Evolutionary conservation across 2,888 invertebrate genomes (phyloP), one percentile per base, ranked within the genome.

Genomic region (Ernsta delagoae): DNA sequence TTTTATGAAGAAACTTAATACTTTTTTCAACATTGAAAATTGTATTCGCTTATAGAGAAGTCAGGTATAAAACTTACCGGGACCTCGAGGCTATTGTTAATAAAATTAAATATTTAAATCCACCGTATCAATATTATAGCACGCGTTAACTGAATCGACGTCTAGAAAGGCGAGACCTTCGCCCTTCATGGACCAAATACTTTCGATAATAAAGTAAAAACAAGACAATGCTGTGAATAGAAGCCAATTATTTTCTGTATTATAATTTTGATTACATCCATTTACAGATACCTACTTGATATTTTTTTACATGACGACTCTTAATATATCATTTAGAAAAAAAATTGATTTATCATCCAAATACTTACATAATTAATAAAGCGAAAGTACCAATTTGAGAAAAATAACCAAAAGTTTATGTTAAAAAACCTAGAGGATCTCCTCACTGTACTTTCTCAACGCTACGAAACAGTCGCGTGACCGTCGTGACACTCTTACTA

Each of bases 391-490:
- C n/a, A n/a, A 24, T 24, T 24, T 24, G 24, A 24, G 24, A 1
- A 24, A 24, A 24, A n/a, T n/a, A n/a, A n/a, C n/a, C n/a, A n/a
- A n/a, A n/a, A n/a, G n/a, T n/a, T n/a, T n/a, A n/a, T n/a, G n/a
- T n/a, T n/a, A n/a, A n/a, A n/a, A n/a, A n/a, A n/a, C n/a, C n/a
- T n/a, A n/a, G n/a, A n/a, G n/a, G n/a, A n/a, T n/a, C n/a, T n/a
- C n/a, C n/a, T n/a, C n/a, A n/a, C n/a, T n/a, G 24, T 41, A n/a
- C n/a, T n/a, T n/a, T n/a, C n/a, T n/a, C n/a, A n/a, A n/a, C n/a
- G n/a, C n/a, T n/a, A n/a, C n/a, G 43, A 16, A 5, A 61, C 11
- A 11, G 39, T 86, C 81, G 87, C 88, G 88, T 88, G 87, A 86
- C 85, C 78, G 71, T 74, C 72, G 81, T 81, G 82, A 82, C 81